Evolutionary conservation across 2,888 invertebrate species (phyloP), one percentile per base, ranked within the genome.

Genomic region (Melikaiella ostensackeni): DNA sequence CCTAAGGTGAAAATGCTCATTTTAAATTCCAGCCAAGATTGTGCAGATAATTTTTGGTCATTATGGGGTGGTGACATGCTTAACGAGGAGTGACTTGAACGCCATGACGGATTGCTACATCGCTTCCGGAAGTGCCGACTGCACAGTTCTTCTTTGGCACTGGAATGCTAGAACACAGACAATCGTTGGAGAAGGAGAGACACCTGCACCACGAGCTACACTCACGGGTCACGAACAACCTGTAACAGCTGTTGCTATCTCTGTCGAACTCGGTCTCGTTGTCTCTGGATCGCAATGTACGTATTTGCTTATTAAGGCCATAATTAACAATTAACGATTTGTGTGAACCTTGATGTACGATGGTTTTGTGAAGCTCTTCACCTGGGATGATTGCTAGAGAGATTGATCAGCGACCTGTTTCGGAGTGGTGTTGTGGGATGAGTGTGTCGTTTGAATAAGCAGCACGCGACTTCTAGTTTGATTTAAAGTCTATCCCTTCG

Each of bases 51-150:
- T 99, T 75, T 99, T 98, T 92, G 99, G 99, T 0, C 99, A 99
- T 93, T 99, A 98, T 92, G 99, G 99, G 81, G 98, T 99, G 75
- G 99, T 99, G 85, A 99, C 99, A 16, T 99, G 99, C 92, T 94
- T 99, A 86, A 97, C 98, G 0, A 95, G 99, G 74, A 99, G 98
- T 2, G 99, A 99, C 92, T 99, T 99, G 92, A 99, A 98, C 92
- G 97, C 99, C 84, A 98, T 98, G n/a, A 97, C 98, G 0, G 99
- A 99, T 93, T 99, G 99, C 92, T 99, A 99, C 93, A 96, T 99
- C 84, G 99, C 99, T 0, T 98, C 98, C 0, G 99, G 99, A 30
- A 98, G 98, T 33, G 97, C 98, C 70, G 99, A 99, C 92, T 99
- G 99, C 92, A 99, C 99, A 0, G 98, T 99, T 30, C 93, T 99